Percentiles rank a stretch among this genome's conserved stretches.
Evolutionary conservation across 2,113 vertebrate genomes (phyloP).

Genomic region (Galemys pyrenaicus): DNA sequence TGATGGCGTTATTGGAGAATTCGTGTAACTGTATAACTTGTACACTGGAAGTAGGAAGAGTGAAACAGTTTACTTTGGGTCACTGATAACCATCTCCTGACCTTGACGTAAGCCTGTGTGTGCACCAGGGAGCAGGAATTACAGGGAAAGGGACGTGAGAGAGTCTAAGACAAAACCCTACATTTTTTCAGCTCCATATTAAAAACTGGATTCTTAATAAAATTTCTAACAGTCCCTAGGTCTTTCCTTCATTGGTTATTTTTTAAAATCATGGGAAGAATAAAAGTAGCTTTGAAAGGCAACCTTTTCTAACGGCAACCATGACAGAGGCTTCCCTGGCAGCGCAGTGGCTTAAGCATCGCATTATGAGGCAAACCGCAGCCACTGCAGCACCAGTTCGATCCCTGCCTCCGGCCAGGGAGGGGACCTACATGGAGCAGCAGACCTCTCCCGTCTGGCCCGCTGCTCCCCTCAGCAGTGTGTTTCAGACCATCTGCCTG

Average conservation of each 20-base stretch:
- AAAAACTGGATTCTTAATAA: constrained; percentile 20
- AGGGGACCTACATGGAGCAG: too few relatives aligned
- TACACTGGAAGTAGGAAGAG: background rate
- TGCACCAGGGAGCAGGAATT: background rate
- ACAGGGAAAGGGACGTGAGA: background rate
- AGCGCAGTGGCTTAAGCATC: too few relatives aligned
- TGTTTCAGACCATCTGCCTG: too few relatives aligned
- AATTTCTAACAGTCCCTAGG: constrained; percentile 40
- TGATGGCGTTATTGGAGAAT: background rate
- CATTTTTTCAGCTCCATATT: constrained; percentile 30
- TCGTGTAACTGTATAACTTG: background rate
- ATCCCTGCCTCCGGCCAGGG: too few relatives aligned
- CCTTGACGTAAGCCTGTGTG: background rate
- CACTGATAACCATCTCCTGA: background rate
- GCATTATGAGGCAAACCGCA: too few relatives aligned
- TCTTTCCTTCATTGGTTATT: background rate
- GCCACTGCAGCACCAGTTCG: too few relatives aligned
- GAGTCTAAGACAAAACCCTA: background rate
- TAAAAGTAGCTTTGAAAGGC: constrained; percentile 25
- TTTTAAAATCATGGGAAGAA: background rate
- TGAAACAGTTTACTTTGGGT: background rate
- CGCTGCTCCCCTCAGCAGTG: too few relatives aligned
- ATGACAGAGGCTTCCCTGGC: background rate
- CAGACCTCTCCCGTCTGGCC: too few relatives aligned
- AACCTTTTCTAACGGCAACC: constrained; percentile 22